Base-by-base conservation (phyloP, 2,888 invertebrate genomes). In the Cheiracanthium punctorium region DNA sequence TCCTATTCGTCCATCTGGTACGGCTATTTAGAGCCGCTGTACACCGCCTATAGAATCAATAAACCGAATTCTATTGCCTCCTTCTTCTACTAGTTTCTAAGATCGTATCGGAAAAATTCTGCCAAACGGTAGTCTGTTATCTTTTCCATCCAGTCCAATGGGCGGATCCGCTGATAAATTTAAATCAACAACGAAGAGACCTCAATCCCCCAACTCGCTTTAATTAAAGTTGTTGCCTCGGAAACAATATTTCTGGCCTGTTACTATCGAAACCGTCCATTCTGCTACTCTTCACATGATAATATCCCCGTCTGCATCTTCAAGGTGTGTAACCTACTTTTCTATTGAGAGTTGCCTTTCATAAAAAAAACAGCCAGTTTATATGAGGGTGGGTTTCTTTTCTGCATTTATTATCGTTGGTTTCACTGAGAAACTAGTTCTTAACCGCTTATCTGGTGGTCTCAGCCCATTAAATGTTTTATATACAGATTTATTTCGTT, bases 281-380 rank as follows among this genome's bases (percentile, higher is more conserved):
- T 79, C 73, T 74, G 30, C 33, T 32, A 73, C 73, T 24, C 73
- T 65, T 74, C 52, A 73, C 74, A 85, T 79, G 70, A 85, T 85
- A 82, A 76, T 74, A 41, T 20, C 30, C n/a, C 41, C 65, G 67
- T 65, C 65, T 58, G 74, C 72, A 52, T 65, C 65, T 70, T 84
- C 72, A n/a, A n/a, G 69, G 73, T 69, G 52, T 85, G 67, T 85
- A 85, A 37, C 84, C 84, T 85, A 85, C 79, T 85, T 85, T 74
- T 70, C 77, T 30, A 71, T 77, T 70, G 24, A 20, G 33, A 69
- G 33, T 37, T 20, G 33, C 37, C 33, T 32, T 69, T 12, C 37
- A 69, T 33, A 33, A 69, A 69, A 33, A 33, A 33, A 33, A 17
- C 37, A 33, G 29, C 72, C 82, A 33, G 52, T 84, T 84, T 84